Base-by-base conservation (phyloP, 1,140 invertebrate genomes). In the Lamellibrachia luymesi region DNA sequence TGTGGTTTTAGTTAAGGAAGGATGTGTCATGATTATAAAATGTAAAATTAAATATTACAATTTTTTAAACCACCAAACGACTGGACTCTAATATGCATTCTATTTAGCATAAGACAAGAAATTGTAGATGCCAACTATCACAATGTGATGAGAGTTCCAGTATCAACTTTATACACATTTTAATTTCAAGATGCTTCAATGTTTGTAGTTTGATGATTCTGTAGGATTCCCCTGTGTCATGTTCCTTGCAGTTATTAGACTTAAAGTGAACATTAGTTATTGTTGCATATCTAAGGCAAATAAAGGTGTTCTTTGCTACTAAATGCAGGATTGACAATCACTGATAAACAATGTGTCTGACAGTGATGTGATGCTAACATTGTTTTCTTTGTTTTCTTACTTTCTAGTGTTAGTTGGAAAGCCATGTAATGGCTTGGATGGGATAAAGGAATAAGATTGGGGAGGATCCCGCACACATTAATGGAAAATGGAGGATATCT, bases 401-500 rank as follows among this genome's bases (percentile, higher is more conserved):
- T 80, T 80, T 80, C 64, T 80, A 80, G 64, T 80, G 64, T 80
- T 80, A 80, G 64, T 80, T 80, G 64, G 64, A 80, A 80, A 80
- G 64, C 64, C 64, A 80, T 80, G 64, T 22, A 80, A 80, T 17
- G 64, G 13, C 64, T 22, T 80, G 64, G 64, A 80, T 80, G 64
- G 64, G 64, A 80, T 80, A 80, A 80, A 80, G 64, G 64, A 80
- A 80, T 80, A 80, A 22, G 64, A 80, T 80, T 80, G 64, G 64
- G 64, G 64, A 10, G 64, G 64, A 80, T 22, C 64, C 64, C 64
- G 13, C 13, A 22, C 64, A 80, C 64, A 80, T 80, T 80, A 80
- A 22, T 80, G 64, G 64, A 80, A 80, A 80, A 80, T 17, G 64
- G 64, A 80, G 64, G 64, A 80, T 80, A 80, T 22, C 64, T 17